These are phyloP conservation scores for Falcunculus frontatus DNA, from an alignment of 2,113 vertebrate species.

Conservation along the genomic window DNA sequence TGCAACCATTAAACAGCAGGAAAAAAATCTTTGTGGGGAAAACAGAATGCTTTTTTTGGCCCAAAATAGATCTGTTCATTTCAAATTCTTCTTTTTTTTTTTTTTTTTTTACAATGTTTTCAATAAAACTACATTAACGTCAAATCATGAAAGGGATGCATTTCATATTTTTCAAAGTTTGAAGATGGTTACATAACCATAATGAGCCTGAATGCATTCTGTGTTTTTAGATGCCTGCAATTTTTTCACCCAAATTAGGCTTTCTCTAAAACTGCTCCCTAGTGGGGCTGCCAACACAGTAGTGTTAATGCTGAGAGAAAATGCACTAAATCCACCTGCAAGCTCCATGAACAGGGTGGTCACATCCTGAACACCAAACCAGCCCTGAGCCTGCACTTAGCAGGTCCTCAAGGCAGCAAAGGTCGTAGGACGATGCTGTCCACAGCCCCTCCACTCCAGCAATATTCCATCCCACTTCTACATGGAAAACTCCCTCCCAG, in stretches of 20 bases:
- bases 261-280: neutral
- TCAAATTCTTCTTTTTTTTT: neutral
- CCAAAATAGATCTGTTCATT: neutral
- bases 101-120: neutral
- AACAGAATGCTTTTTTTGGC: neutral
- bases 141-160: neutral
- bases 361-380: neutral
- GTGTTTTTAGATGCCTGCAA: neutral
- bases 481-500: neutral
- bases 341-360: neutral
- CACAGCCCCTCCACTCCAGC: neutral
- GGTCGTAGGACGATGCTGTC: rapidly evolving
- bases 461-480: neutral
- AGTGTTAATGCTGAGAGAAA: neutral
- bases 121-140: neutral
- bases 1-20: neutral
- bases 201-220: neutral
- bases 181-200: neutral
- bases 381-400: neutral
- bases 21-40: neutral
- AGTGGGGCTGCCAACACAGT: neutral
- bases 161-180: neutral
- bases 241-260: conserved; percentile 15
- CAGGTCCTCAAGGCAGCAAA: neutral
- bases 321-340: neutral